Evolutionary conservation across 1,140 invertebrate genomes (phyloP).

Genomic region (Leptinotarsa undecemlineata): DNA sequence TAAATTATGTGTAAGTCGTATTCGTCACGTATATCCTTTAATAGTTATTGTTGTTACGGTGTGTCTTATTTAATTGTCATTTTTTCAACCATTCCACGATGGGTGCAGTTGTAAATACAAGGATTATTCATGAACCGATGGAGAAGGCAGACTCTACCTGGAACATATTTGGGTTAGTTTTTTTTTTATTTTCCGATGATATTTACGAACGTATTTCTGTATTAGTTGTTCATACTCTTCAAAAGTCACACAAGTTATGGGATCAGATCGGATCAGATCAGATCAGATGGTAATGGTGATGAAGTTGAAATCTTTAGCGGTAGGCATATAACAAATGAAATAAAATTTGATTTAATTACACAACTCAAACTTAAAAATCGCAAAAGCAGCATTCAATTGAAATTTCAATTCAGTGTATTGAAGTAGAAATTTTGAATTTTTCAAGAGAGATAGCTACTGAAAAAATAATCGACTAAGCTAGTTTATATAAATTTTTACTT

Average conservation of each 20-base stretch:
- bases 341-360: no score
- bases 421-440: no score
- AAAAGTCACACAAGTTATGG: neutral
- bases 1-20: neutral
- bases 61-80: conserved; percentile 4
- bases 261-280: no score
- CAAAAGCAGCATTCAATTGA: no score
- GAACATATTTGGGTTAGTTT: neutral
- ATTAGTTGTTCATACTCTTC: neutral
- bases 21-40: neutral
- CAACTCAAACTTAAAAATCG: no score
- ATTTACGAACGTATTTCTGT: neutral
- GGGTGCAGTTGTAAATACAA: neutral
- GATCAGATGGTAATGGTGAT: no score
- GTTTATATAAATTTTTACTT: neutral
- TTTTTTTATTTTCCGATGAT: neutral
- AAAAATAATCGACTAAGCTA: no score
- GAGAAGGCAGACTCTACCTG: neutral
- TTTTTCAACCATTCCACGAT: neutral
- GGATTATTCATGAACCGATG: neutral
- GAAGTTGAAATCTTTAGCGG: no score
- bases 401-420: no score
- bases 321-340: no score
- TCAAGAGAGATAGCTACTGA: no score
- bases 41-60: neutral